A percentile compares a stretch with the other conserved stretches of the same genome.
phyloP scores from a whole-genome alignment of 2,888 invertebrate genomes.

The Coleophora flavipennella region DNA sequence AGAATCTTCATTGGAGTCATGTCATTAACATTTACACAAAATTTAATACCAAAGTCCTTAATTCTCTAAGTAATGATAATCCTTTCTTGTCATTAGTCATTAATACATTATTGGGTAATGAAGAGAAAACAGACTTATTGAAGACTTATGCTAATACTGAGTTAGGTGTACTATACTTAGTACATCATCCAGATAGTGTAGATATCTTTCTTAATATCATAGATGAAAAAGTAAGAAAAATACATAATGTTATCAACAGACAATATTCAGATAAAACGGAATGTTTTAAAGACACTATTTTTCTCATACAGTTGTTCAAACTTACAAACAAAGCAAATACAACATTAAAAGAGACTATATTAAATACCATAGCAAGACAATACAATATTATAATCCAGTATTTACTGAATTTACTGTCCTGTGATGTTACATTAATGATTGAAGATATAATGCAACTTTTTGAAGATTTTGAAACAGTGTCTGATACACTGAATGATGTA shows the following conservation, averaged over 20 bases:
- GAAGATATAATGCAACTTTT: conserved; percentile 30
- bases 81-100: conserved; percentile 22
- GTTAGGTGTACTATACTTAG: conserved; percentile 34
- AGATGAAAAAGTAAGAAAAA: conserved; percentile 26
- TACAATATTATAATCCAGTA: conserved; percentile 35
- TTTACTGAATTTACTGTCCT: conserved; percentile 29
- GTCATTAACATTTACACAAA: conserved; percentile 22
- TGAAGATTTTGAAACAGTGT: conserved; percentile 20
- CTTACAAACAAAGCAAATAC: conserved; percentile 20
- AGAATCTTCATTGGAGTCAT: conserved; percentile 32
- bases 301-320: conserved; percentile 28
- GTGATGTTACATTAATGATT: conserved; percentile 26
- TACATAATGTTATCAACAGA: conserved; percentile 33
- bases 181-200: conserved; percentile 26
- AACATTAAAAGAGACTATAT: conserved; percentile 14
- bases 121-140: conserved; percentile 25
- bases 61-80: conserved; percentile 14
- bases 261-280: conserved; percentile 44
- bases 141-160: conserved; percentile 30
- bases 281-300: conserved; percentile 36
- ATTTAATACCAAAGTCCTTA: too few relatives aligned
- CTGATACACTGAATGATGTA: conserved; percentile 13
- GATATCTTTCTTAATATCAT: conserved; percentile 26
- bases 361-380: conserved; percentile 21
- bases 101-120: conserved; percentile 17